Conservation (phyloP, 2,888 invertebrate species). For the Galeopsomyia nigrocyanea region DNA sequence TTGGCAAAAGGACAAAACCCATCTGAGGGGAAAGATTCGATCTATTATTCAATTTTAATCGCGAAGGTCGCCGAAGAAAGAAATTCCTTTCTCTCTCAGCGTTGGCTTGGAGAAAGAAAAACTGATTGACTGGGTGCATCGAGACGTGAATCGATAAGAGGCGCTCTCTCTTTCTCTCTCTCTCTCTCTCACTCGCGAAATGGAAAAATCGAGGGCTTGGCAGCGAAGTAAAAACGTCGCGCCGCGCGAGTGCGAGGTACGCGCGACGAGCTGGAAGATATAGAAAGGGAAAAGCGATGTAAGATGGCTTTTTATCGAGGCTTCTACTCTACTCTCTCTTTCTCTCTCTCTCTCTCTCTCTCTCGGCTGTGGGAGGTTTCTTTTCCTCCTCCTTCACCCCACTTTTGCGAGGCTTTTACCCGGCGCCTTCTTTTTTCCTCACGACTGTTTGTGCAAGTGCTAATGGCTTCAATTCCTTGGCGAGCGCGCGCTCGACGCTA, state of each 20-base stretch:
- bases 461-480: constrained; percentile 12
- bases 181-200: background rate
- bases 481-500: no score
- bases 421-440: no score
- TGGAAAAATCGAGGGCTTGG: constrained; percentile 25
- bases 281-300: background rate
- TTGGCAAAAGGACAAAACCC: constrained; percentile 7
- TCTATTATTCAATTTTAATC: constrained; percentile 39
- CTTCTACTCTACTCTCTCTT: no score
- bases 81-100: background rate
- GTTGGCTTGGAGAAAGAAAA: constrained; percentile 14
- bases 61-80: background rate
- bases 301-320: constrained; percentile 15
- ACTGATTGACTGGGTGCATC: constrained; percentile 47
- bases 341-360: no score
- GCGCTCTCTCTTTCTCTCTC: background rate
- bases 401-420: no score
- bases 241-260: background rate
- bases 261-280: constrained; percentile 2
- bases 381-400: no score
- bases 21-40: background rate
- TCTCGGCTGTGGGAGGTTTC: no score
- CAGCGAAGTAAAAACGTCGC: background rate
- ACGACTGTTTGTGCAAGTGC: background rate
- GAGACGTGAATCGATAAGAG: constrained; percentile 49